Percentiles rank a stretch among this genome's conserved stretches.
Evolutionary conservation across 2,888 invertebrate genomes (phyloP).

Genomic region (Crematogaster levior): DNA sequence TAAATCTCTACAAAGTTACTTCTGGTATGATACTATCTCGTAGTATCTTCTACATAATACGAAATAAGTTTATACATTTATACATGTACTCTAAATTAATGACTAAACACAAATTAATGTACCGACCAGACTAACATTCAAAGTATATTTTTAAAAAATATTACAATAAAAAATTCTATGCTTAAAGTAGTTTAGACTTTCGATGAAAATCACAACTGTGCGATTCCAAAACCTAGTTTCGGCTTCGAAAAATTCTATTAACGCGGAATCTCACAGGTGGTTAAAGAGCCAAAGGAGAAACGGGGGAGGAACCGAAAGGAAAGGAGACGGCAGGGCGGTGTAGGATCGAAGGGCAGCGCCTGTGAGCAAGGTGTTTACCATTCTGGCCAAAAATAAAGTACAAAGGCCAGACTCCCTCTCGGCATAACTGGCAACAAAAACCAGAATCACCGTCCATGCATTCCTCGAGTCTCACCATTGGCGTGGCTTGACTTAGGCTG

Average conservation of each 20-base stretch:
- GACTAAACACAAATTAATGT: neutral
- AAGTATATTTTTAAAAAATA: neutral
- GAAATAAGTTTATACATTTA: neutral
- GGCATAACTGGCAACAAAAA: constrained; percentile 82
- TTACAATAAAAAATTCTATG: neutral
- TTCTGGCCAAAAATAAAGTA: constrained; percentile 83
- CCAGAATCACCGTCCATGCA: constrained; percentile 78
- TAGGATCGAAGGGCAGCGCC: constrained; percentile 80
- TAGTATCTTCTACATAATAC: neutral
- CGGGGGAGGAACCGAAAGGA: constrained; percentile 44
- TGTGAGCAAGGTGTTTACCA: constrained; percentile 85
- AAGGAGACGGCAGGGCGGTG: constrained; percentile 61
- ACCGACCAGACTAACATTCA: neutral
- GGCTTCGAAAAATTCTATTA: constrained; percentile 40
- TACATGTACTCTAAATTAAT: neutral
- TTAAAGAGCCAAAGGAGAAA: constrained; percentile 47
- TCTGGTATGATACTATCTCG: neutral
- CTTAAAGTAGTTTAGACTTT: neutral
- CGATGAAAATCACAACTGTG: neutral
- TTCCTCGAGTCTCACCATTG: constrained; percentile 76
- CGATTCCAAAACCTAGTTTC: neutral
- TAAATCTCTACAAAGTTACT: neutral
- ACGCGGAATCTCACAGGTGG: constrained; percentile 51
- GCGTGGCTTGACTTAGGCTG: constrained; percentile 63
- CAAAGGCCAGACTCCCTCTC: constrained; percentile 71